Conservation (phyloP, 1,140 invertebrate genomes). For the Aphelinus certus region DNA sequence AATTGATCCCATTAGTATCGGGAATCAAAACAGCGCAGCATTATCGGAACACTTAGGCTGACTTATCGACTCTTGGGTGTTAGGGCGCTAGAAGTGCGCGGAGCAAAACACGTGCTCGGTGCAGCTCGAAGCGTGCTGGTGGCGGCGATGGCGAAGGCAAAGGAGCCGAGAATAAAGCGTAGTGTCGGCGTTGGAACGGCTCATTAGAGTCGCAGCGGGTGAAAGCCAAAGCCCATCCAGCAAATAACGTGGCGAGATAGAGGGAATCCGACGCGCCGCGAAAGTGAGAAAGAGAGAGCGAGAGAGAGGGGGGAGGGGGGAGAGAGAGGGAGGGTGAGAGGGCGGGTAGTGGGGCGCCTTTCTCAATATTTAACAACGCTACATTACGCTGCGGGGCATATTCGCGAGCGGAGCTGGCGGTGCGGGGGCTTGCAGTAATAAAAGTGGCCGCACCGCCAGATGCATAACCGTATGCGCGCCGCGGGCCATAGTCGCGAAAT, state of each 20-base stretch:
- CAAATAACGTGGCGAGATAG: background rate
- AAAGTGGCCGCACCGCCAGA: constrained; percentile 30
- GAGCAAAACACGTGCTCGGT: no score
- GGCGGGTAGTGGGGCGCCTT: background rate
- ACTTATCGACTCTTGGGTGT: no score
- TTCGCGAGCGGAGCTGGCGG: background rate
- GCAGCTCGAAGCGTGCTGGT: no score
- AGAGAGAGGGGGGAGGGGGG: background rate
- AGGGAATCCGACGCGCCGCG: background rate
- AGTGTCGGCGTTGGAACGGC: background rate
- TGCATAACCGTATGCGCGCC: constrained; percentile 18
- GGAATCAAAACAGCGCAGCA: no score
- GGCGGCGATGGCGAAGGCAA: no score
- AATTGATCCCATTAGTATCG: no score
- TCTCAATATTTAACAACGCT: constrained; percentile 19
- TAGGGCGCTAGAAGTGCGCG: no score
- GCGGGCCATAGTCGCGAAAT: constrained; percentile 20
- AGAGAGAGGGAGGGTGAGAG: background rate
- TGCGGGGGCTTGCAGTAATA: constrained; percentile 15
- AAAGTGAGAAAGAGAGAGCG: background rate
- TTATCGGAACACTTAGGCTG: no score
- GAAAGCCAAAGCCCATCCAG: background rate
- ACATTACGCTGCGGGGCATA: background rate
- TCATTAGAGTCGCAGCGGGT: background rate
- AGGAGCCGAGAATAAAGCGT: no score